Percentiles rank a stretch among this genome's conserved stretches.
These are phyloP conservation scores for Sialis lutaria DNA, from an alignment of 2,888 invertebrate genomes.

Conservation along the genomic window DNA sequence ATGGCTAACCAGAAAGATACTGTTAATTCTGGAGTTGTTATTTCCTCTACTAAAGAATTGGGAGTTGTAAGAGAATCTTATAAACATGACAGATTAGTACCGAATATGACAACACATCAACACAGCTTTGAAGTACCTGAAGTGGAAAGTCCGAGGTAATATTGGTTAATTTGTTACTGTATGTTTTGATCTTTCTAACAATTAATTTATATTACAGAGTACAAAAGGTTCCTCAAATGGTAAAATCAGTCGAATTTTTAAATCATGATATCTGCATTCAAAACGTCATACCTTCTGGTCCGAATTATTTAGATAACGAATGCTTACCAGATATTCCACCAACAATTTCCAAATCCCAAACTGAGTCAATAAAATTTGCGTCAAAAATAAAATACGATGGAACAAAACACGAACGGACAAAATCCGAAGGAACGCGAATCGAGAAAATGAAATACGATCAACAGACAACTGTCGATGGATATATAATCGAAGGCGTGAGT, in stretches of 20 bases:
- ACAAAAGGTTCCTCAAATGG: background rate
- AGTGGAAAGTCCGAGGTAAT: no score
- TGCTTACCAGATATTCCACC: background rate
- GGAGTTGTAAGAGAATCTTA: background rate
- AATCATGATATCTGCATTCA: slow-evolving; percentile 14
- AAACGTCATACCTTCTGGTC: background rate
- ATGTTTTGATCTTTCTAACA: no score
- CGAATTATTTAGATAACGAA: background rate
- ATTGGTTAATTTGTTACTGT: no score
- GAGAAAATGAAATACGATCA: background rate
- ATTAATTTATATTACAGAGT: no score
- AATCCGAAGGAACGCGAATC: background rate
- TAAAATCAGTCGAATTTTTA: slow-evolving; percentile 15
- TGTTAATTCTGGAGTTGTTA: no score
- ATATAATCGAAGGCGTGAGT: background rate
- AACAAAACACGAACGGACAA: background rate
- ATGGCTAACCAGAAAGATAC: no score
- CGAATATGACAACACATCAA: slow-evolving; percentile 1
- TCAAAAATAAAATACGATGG: background rate
- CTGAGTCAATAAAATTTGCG: background rate
- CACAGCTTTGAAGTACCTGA: slow-evolving; percentile 4
- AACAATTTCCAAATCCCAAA: background rate
- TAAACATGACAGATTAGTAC: slow-evolving; percentile 6
- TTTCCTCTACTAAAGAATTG: no score
- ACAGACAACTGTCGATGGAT: background rate